Evolutionary conservation across 2,888 invertebrate species (phyloP), one percentile per base, ranked within the genome.

Genomic region (Rhagophthalmus giganteus): DNA sequence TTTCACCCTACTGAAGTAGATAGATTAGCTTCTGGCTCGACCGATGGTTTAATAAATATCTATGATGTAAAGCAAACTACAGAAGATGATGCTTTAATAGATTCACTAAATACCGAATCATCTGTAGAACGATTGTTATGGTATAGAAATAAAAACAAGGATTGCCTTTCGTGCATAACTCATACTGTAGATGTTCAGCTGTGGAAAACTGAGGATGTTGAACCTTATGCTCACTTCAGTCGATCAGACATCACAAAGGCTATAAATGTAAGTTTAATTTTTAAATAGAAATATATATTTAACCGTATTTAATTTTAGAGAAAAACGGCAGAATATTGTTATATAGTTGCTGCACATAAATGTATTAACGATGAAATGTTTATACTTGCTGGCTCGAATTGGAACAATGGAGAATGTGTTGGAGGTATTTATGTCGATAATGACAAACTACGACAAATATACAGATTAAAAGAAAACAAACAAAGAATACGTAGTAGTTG

Each of bases 21-120:
- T 69, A 72, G 79, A 4, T 65, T 95, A 41, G 83, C 86, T 8
- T 83, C 90, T 0, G 90, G 91, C 0, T 87, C 91, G 1, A 81
- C 84, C 0, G 94, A 95, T 72, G 93, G 94, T 0, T 78, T 95
- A 9, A 81, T 94, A 1, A 94, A 94, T 74, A 68, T 91, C 1
- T 95, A 85, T 73, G 87, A 94, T 71, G 78, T 94, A 12, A 79
- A 80, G 35, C 80, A 91, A 67, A 64, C 76, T 0, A 76, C 73
- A 0, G 94, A 94, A 75, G 90, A 92, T 47, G 88, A 90, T 62
- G 94, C 94, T 0, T 75, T 95, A 1, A 74, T 76, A 8, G 84
- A 83, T 62, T 87, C 89, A 0, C 76, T 92, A 15, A 94, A 93
- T 67, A 83, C 88, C 0, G 87, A 88, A 65, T 87, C 86, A 51